A percentile compares a stretch with the other conserved stretches of the same genome.
Conservation (phyloP, 2,797 vertebrate species). For the Bothrops alternatus region DNA sequence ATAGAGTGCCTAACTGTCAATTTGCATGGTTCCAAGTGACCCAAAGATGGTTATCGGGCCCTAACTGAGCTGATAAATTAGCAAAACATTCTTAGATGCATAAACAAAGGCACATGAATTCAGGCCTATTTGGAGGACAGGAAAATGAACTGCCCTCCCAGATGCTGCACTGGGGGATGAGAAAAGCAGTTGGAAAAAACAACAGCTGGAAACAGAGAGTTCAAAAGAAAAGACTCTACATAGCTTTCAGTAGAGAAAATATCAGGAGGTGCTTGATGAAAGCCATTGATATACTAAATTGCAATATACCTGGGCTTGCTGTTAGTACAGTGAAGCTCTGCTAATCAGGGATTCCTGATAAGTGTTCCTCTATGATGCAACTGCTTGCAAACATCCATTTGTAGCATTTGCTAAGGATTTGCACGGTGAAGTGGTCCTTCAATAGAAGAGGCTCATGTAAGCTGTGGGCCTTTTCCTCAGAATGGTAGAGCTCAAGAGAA, state of each 20-base stretch:
- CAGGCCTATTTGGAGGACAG: background rate
- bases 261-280: background rate
- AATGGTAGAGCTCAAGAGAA: background rate
- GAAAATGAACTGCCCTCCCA: background rate
- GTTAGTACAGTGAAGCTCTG: background rate
- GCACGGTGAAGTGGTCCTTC: background rate
- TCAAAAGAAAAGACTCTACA: background rate
- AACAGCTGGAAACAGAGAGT: background rate
- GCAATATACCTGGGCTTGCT: background rate
- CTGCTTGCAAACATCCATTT: background rate
- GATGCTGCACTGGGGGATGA: too few relatives aligned
- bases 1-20: background rate
- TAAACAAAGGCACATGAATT: too few relatives aligned
- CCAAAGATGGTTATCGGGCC: background rate
- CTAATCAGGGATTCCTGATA: background rate
- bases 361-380: background rate
- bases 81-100: background rate
- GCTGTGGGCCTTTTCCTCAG: background rate
- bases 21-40: background rate
- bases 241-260: background rate
- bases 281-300: background rate
- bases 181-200: background rate
- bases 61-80: background rate
- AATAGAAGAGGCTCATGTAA: background rate
- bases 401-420: background rate